phyloP scores from a whole-genome alignment of 2,797 vertebrate genomes.

The Simalia tracyae region DNA sequence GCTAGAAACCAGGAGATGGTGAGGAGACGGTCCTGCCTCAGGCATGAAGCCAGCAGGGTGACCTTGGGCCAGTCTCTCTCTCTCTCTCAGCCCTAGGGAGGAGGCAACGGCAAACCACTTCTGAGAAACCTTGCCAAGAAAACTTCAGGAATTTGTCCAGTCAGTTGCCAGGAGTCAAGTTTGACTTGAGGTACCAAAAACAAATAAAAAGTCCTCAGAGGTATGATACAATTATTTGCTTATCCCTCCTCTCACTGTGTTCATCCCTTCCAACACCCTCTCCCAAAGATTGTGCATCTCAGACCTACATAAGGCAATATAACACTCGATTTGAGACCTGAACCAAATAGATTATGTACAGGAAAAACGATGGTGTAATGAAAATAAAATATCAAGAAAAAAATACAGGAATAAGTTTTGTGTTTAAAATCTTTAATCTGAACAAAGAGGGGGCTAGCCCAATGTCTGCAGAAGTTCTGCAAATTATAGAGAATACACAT shows the following conservation, averaged over 20 bases:
- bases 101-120: background rate
- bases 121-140: background rate
- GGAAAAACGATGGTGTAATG: background rate
- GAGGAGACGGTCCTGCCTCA: background rate
- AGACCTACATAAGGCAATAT: background rate
- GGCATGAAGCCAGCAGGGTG: background rate
- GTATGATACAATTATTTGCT: background rate
- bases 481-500: background rate
- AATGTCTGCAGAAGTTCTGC: background rate
- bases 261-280: background rate
- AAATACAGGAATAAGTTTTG: background rate
- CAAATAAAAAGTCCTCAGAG: background rate
- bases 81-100: background rate
- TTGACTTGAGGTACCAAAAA: too few species aligned
- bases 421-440: background rate
- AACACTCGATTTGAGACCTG: background rate
- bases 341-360: background rate
- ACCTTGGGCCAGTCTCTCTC: background rate
- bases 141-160: background rate
- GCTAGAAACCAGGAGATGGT: background rate
- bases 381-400: background rate
- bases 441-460: background rate
- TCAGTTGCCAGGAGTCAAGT: background rate
- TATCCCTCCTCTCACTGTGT: background rate
- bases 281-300: background rate